Conservation (phyloP, 2,113 vertebrate species). For the Ammodytes marinus region DNA sequence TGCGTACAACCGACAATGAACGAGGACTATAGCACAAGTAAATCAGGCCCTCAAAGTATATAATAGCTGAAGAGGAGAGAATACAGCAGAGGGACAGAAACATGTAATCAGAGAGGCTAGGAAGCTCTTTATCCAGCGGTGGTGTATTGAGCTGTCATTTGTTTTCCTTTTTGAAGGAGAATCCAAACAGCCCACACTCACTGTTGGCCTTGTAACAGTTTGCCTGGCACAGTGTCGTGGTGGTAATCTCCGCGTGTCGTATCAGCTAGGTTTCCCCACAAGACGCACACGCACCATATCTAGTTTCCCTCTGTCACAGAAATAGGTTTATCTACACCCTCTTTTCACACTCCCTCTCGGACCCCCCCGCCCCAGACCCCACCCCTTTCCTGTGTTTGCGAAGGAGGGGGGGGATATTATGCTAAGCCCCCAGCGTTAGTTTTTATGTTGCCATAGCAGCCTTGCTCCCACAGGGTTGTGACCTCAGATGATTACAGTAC, state of each 20-base stretch:
- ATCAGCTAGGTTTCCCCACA: constrained; percentile 56
- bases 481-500: constrained; percentile 99
- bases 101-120: constrained; percentile 68
- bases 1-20: constrained; percentile 49
- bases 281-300: constrained; percentile 42
- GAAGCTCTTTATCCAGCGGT: constrained; percentile 37
- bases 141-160: constrained; percentile 67
- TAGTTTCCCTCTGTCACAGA: constrained; percentile 67
- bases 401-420: constrained; percentile 92
- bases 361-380: constrained; percentile 27
- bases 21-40: constrained; percentile 37
- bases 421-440: constrained; percentile 99
- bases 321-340: constrained; percentile 80
- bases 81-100: constrained; percentile 65
- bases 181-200: constrained; percentile 61
- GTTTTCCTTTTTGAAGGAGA: constrained; percentile 50
- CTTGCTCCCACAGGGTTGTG: constrained; percentile 99
- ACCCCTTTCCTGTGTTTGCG: constrained; percentile 84
- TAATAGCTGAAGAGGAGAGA: constrained; percentile 69
- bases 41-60: constrained; percentile 64
- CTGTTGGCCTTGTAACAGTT: constrained; percentile 49
- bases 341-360: constrained; percentile 72
- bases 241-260: constrained; percentile 62
- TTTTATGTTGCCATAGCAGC: constrained; percentile 99
- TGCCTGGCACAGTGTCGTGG: constrained; percentile 36